These are phyloP conservation scores for Aleiodes testaceus DNA, from an alignment of 2,888 invertebrate species.

Conservation along the genomic window DNA sequence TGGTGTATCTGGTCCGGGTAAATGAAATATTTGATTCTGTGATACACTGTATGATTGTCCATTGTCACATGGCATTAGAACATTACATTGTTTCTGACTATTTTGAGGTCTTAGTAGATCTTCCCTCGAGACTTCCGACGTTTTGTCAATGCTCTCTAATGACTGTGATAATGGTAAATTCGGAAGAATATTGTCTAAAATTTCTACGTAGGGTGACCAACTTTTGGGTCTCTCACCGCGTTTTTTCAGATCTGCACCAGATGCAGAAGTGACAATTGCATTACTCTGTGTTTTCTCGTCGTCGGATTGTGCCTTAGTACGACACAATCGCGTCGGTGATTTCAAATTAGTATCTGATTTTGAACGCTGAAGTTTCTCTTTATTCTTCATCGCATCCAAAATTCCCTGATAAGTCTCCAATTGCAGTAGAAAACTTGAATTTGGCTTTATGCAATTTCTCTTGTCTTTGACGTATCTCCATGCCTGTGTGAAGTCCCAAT, in stretches of 20 bases:
- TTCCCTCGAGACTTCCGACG: conserved; percentile 64
- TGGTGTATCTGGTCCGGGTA: conserved; percentile 78
- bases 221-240: conserved; percentile 78
- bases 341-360: conserved; percentile 94
- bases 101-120: conserved; percentile 65
- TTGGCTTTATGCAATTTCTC: conserved; percentile 96
- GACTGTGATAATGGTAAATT: conserved; percentile 79
- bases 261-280: conserved; percentile 35
- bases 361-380: conserved; percentile 92
- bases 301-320: conserved; percentile 62
- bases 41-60: conserved; percentile 92
- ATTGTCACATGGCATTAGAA: conserved; percentile 88
- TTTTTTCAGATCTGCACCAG: conserved; percentile 65
- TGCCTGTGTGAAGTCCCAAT: conserved; percentile 93
- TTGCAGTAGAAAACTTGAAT: conserved; percentile 94
- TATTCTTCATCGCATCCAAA: conserved; percentile 96
- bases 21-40: conserved; percentile 90
- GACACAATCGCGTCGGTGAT: conserved; percentile 75
- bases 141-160: conserved; percentile 77
- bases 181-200: conserved; percentile 77
- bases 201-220: conserved; percentile 82
- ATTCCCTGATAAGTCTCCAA: conserved; percentile 97
- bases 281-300: conserved; percentile 35
- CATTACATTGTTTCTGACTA: conserved; percentile 76
- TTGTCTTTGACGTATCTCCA: conserved; percentile 92